phyloP scores from a whole-genome alignment of 1,140 invertebrate genomes.

The Sitobion miscanthi region DNA sequence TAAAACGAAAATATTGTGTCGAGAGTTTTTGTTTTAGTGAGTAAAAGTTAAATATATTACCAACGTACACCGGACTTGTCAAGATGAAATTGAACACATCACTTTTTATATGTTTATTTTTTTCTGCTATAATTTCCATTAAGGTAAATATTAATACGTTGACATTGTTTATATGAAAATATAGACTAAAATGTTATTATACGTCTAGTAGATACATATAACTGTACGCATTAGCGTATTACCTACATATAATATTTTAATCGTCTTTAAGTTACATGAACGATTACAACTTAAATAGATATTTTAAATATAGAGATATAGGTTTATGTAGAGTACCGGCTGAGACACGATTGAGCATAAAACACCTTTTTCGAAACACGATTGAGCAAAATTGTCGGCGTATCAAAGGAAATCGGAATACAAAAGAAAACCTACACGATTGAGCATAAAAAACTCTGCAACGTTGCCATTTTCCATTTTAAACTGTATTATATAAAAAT shows the following conservation, averaged over 20 bases:
- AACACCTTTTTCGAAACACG: no score
- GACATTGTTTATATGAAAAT: neutral
- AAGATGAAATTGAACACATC: constrained; percentile 1
- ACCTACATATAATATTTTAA: neutral
- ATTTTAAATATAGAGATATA: no score
- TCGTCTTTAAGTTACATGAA: neutral
- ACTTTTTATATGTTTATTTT: constrained; percentile 15
- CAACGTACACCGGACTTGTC: neutral
- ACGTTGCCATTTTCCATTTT: no score
- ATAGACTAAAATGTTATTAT: neutral
- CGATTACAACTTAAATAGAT: neutral
- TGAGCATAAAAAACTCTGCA: no score
- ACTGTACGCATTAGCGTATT: no score
- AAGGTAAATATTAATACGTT: constrained; percentile 31
- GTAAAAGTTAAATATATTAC: neutral
- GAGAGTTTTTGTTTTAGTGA: neutral
- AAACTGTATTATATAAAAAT: no score
- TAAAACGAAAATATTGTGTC: neutral
- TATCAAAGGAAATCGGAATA: no score
- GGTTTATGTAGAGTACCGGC: no score
- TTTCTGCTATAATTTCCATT: neutral
- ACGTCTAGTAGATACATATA: neutral
- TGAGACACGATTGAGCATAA: no score
- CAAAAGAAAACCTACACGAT: no score
- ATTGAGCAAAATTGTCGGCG: no score